Conservation (phyloP, 2,113 vertebrate genomes). For the Protomyctophum bolini region DNA sequence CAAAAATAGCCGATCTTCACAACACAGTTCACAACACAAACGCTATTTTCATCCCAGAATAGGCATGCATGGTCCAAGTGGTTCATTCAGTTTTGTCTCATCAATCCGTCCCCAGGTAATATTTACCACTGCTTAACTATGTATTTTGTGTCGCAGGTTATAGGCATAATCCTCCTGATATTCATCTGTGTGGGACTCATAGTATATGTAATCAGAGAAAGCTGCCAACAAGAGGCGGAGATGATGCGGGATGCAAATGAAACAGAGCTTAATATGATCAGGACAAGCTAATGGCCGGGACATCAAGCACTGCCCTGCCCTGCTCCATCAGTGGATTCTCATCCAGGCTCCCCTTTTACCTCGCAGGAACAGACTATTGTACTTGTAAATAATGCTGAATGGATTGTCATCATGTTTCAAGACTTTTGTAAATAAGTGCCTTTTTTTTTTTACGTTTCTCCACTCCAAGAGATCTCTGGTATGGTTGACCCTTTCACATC, state of each 20-base stretch:
- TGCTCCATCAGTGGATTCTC: background rate
- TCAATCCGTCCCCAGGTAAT: constrained; percentile 5
- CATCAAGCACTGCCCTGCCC: constrained; percentile 53
- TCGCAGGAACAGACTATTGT: constrained; percentile 23
- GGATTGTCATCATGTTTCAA: constrained; percentile 13
- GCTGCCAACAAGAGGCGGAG: constrained; percentile 71
- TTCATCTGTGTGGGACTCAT: constrained; percentile 79
- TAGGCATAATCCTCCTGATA: constrained; percentile 78
- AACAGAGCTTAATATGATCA: constrained; percentile 73
- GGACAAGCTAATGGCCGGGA: constrained; percentile 71
- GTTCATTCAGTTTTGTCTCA: background rate
- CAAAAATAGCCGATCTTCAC: too few relatives aligned
- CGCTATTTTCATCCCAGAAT: background rate
- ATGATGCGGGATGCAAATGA: constrained; percentile 72
- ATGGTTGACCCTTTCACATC: constrained; percentile 20
- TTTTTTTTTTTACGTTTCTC: constrained; percentile 23
- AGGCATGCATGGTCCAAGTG: background rate
- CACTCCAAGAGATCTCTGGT: background rate
- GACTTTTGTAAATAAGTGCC: constrained; percentile 21
- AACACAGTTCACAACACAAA: too few relatives aligned
- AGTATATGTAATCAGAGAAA: constrained; percentile 77
- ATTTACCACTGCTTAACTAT: constrained; percentile 28
- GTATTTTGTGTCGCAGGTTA: constrained; percentile 64
- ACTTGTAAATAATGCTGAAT: constrained; percentile 49
- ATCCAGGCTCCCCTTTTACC: background rate